These are phyloP conservation scores for Schizothorax lantsangensis DNA, from an alignment of 2,797 vertebrate genomes.

Conservation along the genomic window DNA sequence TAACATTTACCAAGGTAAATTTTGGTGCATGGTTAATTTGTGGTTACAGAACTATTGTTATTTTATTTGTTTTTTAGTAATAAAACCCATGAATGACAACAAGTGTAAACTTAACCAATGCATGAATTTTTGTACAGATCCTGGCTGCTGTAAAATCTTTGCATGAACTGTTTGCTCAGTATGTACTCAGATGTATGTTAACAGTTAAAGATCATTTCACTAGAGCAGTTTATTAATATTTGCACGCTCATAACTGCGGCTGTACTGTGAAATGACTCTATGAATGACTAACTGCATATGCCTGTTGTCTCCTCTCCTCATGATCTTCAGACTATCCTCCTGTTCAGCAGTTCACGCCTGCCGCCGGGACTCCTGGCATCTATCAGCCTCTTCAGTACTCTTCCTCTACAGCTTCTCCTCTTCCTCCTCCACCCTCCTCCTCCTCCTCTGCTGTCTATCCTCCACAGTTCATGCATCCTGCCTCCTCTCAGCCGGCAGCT, in stretches of 20 bases:
- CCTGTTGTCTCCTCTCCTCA: slow-evolving; percentile 67
- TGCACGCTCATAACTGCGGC: slow-evolving; percentile 24
- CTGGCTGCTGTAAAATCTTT: not conserved
- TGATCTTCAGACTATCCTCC: slow-evolving; percentile 85
- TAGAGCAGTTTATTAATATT: slow-evolving; percentile 22
- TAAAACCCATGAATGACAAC: not conserved
- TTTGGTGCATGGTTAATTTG: not conserved
- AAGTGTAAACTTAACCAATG: not conserved
- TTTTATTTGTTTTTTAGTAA: no score
- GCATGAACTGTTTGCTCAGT: not conserved
- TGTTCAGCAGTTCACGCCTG: slow-evolving; percentile 85
- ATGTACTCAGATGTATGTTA: not conserved
- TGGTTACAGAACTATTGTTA: no score
- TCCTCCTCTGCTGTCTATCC: slow-evolving; percentile 74
- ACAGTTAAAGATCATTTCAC: not conserved
- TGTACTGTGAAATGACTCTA: slow-evolving; percentile 1
- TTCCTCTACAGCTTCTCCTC: slow-evolving; percentile 68
- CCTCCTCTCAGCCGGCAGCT: slow-evolving; percentile 75
- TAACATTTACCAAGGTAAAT: not conserved
- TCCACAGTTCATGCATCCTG: slow-evolving; percentile 69
- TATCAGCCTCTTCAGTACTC: slow-evolving; percentile 88
- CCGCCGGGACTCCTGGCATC: slow-evolving; percentile 83
- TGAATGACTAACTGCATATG: slow-evolving; percentile 68
- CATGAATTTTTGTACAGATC: not conserved
- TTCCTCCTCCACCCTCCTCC: slow-evolving; percentile 74